Evolutionary conservation across 2,113 vertebrate species (phyloP).

Genomic region (Strix aluco): DNA sequence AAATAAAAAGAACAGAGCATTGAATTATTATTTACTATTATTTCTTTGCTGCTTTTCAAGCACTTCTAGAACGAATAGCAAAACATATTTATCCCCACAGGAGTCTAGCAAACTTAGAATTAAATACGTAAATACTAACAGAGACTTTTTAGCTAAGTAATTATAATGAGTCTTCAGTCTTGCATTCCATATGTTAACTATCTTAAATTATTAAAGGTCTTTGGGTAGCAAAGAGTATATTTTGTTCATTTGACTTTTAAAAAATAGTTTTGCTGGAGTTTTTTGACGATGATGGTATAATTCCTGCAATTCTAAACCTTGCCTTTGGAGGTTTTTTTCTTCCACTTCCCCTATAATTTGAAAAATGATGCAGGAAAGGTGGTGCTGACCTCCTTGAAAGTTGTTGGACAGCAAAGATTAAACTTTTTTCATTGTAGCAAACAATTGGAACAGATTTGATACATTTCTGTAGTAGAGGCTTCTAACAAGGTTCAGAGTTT

Average conservation of each 20-base stretch:
- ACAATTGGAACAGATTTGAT: neutral
- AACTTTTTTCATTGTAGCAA: neutral
- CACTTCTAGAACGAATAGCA: neutral
- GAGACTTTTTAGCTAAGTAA: neutral
- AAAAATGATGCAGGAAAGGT: neutral
- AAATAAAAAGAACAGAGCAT: neutral
- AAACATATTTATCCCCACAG: neutral
- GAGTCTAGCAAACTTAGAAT: neutral
- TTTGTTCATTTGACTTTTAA: neutral
- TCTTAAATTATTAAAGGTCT: neutral
- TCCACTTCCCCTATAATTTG: neutral
- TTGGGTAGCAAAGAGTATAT: neutral
- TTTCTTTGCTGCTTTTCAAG: neutral
- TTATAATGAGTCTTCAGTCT: neutral
- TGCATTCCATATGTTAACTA: neutral
- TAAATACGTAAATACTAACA: neutral
- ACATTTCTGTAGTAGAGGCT: neutral
- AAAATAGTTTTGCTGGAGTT: neutral
- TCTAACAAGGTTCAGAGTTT: neutral
- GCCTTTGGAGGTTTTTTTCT: neutral
- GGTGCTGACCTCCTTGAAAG: neutral
- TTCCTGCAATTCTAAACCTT: neutral
- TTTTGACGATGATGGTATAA: fast-evolving
- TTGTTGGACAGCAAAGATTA: neutral
- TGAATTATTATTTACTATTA: neutral